Evolutionary conservation across 2,888 invertebrate genomes (phyloP).

Genomic region (Strigamia crassipes): DNA sequence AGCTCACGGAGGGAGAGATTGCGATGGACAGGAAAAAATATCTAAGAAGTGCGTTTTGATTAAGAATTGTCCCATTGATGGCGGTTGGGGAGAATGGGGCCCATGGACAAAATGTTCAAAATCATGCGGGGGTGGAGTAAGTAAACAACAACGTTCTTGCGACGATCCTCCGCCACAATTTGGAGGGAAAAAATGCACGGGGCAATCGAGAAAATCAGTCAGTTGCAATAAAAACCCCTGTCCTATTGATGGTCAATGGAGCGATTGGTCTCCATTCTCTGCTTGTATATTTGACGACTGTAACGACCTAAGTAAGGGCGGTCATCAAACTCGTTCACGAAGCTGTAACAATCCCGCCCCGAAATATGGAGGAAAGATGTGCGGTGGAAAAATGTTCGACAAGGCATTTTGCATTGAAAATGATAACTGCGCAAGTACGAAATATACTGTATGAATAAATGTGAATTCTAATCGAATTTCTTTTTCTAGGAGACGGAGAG

Average conservation of each 20-base stretch:
- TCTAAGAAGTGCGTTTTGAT: conserved; percentile 58
- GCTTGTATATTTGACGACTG: not conserved
- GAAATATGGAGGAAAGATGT: not conserved
- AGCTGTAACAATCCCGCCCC: not conserved
- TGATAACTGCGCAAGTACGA: not conserved
- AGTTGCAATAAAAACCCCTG: not conserved
- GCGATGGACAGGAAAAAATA: conserved; percentile 54
- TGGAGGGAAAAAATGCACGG: not conserved
- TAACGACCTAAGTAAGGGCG: not conserved
- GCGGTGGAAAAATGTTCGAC: not conserved
- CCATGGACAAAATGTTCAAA: not conserved
- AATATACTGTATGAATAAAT: not conserved
- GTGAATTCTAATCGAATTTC: not conserved
- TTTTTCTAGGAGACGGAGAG: not conserved
- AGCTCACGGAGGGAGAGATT: conserved; percentile 59
- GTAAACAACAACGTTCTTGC: not conserved
- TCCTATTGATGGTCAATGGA: not conserved
- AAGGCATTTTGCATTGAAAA: not conserved
- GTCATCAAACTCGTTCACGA: not conserved
- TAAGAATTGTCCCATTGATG: conserved; percentile 45
- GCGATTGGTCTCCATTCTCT: not conserved
- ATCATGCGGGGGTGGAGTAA: not conserved
- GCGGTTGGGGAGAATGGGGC: not conserved
- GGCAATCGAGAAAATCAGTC: not conserved
- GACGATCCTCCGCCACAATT: not conserved